Evolutionary conservation across 2,113 vertebrate species (phyloP).

Genomic region (Zosterops japonicus): DNA sequence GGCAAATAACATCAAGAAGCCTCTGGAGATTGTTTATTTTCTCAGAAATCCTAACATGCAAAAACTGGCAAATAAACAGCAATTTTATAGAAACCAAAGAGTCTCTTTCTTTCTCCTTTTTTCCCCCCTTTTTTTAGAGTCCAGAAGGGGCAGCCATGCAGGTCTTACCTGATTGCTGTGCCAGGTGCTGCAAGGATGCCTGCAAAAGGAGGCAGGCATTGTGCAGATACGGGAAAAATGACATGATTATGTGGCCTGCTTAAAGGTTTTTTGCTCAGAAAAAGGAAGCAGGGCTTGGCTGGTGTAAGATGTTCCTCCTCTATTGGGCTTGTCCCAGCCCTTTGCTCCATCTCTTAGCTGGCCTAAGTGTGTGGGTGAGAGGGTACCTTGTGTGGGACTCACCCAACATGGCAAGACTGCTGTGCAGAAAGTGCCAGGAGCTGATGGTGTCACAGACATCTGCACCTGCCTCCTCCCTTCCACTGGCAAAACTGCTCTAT

Average conservation of each 20-base stretch:
- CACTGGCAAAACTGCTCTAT: background rate
- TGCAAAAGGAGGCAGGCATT: background rate
- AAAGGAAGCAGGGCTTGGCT: background rate
- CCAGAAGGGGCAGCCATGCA: background rate
- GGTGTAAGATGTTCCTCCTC: background rate
- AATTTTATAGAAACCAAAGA: background rate
- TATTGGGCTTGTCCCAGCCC: rapidly evolving
- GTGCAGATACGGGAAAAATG: background rate
- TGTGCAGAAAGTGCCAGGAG: background rate
- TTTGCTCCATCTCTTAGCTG: rapidly evolving
- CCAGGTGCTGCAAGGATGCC: background rate
- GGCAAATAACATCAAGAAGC: conserved; percentile 4
- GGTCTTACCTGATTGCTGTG: background rate
- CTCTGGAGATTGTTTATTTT: conserved; percentile 19
- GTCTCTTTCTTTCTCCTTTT: rapidly evolving
- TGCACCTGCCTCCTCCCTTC: background rate
- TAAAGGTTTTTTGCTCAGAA: background rate
- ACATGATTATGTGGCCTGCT: background rate
- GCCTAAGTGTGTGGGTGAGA: rapidly evolving
- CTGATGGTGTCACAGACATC: background rate
- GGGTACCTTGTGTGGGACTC: background rate
- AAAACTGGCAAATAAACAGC: conserved; percentile 30
- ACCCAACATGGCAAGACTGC: background rate
- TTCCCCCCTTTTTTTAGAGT: background rate
- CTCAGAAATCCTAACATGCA: conserved; percentile 2